Evolutionary conservation across 2,113 vertebrate species (phyloP).

Genomic region (Rhizomys pruinosus): DNA sequence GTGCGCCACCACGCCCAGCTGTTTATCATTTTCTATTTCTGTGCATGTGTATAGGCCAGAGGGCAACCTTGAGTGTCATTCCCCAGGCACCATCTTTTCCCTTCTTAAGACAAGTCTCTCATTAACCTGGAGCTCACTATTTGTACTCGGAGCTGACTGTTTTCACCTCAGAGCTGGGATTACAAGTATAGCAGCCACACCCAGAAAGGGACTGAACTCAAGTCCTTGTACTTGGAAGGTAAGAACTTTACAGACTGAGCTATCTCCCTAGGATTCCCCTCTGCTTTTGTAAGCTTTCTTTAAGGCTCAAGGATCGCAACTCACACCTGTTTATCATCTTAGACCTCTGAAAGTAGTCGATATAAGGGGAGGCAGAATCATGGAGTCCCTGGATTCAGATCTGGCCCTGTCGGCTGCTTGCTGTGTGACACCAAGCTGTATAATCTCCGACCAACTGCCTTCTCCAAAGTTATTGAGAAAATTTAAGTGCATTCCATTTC

Average conservation of each 20-base stretch:
- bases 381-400: not conserved
- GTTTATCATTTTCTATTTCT: too few relatives aligned
- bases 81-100: not conserved
- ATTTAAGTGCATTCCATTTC: conserved; percentile 3
- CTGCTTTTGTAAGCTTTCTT: not conserved
- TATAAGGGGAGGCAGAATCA: not conserved
- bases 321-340: not conserved
- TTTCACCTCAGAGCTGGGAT: not conserved
- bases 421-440: not conserved
- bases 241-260: not conserved
- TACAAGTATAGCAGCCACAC: not conserved
- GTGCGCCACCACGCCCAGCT: too few relatives aligned
- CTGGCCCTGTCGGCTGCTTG: not conserved
- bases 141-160: not conserved
- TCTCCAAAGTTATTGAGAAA: conserved; percentile 31
- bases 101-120: not conserved
- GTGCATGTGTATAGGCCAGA: not conserved
- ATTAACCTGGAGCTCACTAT: not conserved
- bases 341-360: not conserved
- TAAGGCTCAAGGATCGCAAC: not conserved
- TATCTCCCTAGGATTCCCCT: not conserved
- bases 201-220: not conserved
- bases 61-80: not conserved
- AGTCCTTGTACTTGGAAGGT: not conserved
- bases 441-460: not conserved